Percentiles rank a stretch among this genome's conserved stretches.
phyloP scores from a whole-genome alignment of 2,113 vertebrate species.

The Centropus bengalensis region DNA sequence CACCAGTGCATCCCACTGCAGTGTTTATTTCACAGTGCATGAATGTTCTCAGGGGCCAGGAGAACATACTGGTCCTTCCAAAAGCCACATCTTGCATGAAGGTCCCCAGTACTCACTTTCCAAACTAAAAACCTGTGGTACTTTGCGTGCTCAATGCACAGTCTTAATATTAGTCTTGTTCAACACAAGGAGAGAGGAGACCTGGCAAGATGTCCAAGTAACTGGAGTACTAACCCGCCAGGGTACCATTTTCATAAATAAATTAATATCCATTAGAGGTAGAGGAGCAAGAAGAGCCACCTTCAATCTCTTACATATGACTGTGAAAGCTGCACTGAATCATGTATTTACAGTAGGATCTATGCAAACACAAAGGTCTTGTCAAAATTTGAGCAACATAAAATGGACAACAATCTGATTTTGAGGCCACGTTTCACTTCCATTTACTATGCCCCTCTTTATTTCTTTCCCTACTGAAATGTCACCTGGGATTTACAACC shows the following conservation, averaged over 20 bases:
- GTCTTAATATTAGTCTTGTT: background rate
- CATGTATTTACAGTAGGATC: background rate
- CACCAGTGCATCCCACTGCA: background rate
- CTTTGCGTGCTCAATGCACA: background rate
- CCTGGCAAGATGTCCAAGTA: background rate
- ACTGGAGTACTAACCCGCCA: background rate
- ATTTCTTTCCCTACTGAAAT: background rate
- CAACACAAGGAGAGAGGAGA: background rate
- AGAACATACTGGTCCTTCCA: background rate
- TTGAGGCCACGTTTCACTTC: background rate
- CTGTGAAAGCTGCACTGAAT: background rate
- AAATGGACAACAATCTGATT: background rate
- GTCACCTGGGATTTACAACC: background rate
- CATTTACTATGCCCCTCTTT: background rate
- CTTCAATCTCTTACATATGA: background rate
- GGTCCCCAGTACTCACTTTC: background rate
- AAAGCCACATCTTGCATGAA: background rate
- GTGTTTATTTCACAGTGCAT: background rate
- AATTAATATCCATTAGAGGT: background rate
- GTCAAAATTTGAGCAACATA: background rate
- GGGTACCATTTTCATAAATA: background rate
- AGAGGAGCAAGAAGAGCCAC: background rate
- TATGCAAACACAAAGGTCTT: background rate
- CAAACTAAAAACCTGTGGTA: background rate
- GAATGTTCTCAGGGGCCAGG: background rate